Evolutionary conservation across 2,797 vertebrate species (phyloP).

Genomic region (Octomys mimax): DNA sequence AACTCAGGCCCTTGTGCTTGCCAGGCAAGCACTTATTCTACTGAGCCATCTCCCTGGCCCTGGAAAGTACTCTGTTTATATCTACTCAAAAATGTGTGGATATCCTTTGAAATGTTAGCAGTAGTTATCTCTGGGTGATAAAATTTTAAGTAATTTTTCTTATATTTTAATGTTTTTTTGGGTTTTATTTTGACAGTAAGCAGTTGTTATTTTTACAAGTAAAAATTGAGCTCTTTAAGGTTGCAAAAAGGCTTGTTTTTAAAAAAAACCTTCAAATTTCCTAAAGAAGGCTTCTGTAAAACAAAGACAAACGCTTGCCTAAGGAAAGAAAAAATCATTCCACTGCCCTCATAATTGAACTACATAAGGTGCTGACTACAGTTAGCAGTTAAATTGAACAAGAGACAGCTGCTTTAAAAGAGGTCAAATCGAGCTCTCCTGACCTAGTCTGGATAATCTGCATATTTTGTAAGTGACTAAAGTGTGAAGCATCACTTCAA

Average conservation of each 20-base stretch:
- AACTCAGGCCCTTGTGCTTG: too few species aligned
- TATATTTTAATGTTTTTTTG: not conserved
- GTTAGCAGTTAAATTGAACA: not conserved
- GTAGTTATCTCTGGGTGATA: not conserved
- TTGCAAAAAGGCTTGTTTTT: conserved; percentile 23
- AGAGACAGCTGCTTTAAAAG: not conserved
- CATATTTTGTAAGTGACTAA: not conserved
- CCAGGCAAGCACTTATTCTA: too few species aligned
- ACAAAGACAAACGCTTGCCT: not conserved
- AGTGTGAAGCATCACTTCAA: not conserved
- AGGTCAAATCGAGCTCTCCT: not conserved
- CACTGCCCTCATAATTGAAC: not conserved
- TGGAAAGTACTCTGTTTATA: not conserved
- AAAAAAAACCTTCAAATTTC: conserved; percentile 1
- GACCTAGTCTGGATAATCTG: not conserved
- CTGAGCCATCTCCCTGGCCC: too few species aligned
- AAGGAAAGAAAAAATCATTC: not conserved
- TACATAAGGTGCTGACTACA: not conserved
- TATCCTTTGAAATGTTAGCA: conserved; percentile 44
- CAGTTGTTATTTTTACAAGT: conserved; percentile 18
- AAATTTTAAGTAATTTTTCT: conserved; percentile 31
- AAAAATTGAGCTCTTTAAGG: conserved; percentile 5
- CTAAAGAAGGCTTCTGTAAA: conserved; percentile 52
- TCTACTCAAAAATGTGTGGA: not conserved
- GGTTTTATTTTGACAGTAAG: conserved; percentile 60